Evolutionary conservation across 2,113 vertebrate species (phyloP).

Genomic region (Cyanoderma ruficeps): DNA sequence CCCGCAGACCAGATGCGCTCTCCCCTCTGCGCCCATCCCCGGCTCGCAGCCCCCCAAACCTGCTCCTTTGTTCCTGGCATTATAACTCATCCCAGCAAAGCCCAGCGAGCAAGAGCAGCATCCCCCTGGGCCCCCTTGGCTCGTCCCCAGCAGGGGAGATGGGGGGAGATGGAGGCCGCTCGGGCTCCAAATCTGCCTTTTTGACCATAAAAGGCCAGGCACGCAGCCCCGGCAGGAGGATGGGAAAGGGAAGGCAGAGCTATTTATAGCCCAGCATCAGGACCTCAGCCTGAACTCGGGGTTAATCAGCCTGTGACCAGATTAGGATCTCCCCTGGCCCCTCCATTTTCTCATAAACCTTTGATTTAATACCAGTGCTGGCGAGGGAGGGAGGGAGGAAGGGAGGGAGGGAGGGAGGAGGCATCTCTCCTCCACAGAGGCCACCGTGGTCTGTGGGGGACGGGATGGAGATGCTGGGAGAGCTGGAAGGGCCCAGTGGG

Average conservation of each 20-base stretch:
- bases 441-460: background rate
- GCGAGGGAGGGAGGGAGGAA: background rate
- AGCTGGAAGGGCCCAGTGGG: background rate
- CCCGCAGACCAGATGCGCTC: background rate
- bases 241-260: constrained; percentile 76
- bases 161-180: constrained; percentile 64
- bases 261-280: constrained; percentile 80
- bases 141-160: constrained; percentile 65
- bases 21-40: background rate
- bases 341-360: constrained; percentile 69
- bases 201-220: constrained; percentile 85
- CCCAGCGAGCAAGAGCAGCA: constrained; percentile 11
- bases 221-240: constrained; percentile 62
- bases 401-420: background rate
- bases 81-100: constrained; percentile 40
- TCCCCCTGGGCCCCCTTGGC: constrained; percentile 71
- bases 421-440: background rate
- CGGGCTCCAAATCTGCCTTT: constrained; percentile 69
- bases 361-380: constrained; percentile 43
- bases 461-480: background rate
- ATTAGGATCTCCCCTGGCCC: constrained; percentile 67
- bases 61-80: constrained; percentile 54
- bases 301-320: constrained; percentile 69
- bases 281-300: constrained; percentile 70
- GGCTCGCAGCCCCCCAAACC: constrained; percentile 16